These are phyloP conservation scores for Eclectus roratus DNA, from an alignment of 2,113 vertebrate species.

Conservation along the genomic window DNA sequence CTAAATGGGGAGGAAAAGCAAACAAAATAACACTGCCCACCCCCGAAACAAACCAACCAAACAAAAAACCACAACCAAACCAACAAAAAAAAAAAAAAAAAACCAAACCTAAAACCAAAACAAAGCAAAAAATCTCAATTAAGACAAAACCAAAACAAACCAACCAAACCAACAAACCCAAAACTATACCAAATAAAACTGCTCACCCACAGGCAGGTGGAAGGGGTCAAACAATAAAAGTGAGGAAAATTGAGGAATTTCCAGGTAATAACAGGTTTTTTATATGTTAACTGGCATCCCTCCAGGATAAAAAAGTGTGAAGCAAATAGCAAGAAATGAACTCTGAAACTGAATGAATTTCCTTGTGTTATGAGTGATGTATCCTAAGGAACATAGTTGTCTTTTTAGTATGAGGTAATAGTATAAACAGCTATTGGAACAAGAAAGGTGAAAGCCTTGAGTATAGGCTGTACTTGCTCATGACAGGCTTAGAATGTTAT, in stretches of 20 bases:
- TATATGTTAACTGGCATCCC: background rate
- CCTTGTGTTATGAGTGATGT: background rate
- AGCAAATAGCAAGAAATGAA: background rate
- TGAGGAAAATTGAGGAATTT: background rate
- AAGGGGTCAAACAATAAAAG: background rate
- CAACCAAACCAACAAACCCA: background rate
- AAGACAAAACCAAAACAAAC: background rate
- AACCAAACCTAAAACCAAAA: background rate
- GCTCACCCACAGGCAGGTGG: background rate
- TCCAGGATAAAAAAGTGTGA: background rate
- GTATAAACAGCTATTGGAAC: background rate
- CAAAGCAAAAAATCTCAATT: background rate
- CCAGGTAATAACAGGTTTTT: background rate
- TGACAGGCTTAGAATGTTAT: background rate
- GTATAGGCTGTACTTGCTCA: background rate
- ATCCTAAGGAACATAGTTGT: background rate
- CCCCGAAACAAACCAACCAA: background rate
- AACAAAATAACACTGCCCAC: background rate
- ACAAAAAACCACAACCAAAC: no score
- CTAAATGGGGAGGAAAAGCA: background rate
- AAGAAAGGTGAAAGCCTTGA: background rate
- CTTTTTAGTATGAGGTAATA: background rate
- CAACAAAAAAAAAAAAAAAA: background rate
- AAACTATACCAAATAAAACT: background rate
- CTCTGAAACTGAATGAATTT: background rate